Conservation (phyloP, 2,797 vertebrate genomes). For the Cirrhinus molitorella region DNA sequence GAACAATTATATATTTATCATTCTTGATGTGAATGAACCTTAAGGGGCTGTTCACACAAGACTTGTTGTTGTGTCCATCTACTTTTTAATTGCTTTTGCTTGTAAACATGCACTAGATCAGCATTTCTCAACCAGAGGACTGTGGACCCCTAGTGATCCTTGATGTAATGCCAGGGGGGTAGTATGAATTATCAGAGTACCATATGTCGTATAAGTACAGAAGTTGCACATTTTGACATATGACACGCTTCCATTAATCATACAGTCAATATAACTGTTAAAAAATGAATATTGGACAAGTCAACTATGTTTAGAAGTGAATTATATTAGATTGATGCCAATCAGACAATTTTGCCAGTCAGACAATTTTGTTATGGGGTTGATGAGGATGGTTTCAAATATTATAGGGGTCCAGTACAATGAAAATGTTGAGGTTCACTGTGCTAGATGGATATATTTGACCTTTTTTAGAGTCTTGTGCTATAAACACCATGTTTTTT, state of each 20-base stretch:
- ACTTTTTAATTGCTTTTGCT: neutral
- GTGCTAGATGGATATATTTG: too few relatives aligned
- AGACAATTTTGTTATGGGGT: too few relatives aligned
- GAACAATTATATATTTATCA: neutral
- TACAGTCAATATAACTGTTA: neutral
- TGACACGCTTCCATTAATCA: neutral
- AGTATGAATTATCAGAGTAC: neutral
- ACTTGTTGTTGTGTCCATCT: neutral
- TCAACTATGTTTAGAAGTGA: neutral
- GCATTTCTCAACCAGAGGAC: neutral
- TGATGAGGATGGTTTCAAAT: too few relatives aligned
- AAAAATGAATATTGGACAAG: neutral
- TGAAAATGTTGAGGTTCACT: too few relatives aligned
- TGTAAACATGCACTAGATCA: neutral
- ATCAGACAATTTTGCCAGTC: neutral
- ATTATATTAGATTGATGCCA: neutral
- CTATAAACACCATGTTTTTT: neutral
- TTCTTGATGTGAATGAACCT: neutral
- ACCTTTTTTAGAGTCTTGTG: too few relatives aligned
- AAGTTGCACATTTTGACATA: neutral
- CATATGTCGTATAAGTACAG: neutral
- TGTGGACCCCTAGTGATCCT: neutral
- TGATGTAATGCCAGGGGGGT: neutral
- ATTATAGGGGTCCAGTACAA: too few relatives aligned
- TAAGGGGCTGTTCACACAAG: neutral